phyloP scores from a whole-genome alignment of 2,797 vertebrate species.

The Mus spretus region DNA sequence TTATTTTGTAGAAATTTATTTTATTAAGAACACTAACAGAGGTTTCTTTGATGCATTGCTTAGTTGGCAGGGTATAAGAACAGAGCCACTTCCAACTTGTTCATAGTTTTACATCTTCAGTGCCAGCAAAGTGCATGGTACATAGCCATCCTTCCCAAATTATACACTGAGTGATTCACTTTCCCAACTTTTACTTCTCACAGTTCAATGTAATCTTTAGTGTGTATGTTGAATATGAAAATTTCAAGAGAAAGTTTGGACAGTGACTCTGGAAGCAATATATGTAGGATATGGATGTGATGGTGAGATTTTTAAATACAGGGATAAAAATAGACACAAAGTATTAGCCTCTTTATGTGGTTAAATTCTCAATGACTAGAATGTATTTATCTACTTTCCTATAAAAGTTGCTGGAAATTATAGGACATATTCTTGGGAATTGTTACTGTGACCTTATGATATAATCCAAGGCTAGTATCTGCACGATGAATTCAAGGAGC shows the following conservation, averaged over 20 bases:
- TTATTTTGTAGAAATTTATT: slow-evolving; percentile 17
- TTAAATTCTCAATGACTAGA: background rate
- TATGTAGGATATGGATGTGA: slow-evolving; percentile 1
- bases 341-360: background rate
- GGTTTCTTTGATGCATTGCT: background rate
- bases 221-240: background rate
- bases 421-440: background rate
- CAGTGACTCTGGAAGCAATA: background rate
- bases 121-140: background rate
- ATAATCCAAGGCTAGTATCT: background rate
- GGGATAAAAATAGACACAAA: background rate
- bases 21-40: background rate
- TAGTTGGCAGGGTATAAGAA: background rate
- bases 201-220: background rate
- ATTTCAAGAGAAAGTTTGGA: background rate
- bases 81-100: background rate
- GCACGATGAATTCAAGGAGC: background rate
- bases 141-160: background rate
- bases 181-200: background rate
- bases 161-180: background rate
- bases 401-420: slow-evolving; percentile 22
- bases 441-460: background rate
- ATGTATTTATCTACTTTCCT: background rate
- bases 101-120: background rate
- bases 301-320: slow-evolving; percentile 9